Conservation (phyloP, 2,797 vertebrate species). For the Psittacula echo region DNA sequence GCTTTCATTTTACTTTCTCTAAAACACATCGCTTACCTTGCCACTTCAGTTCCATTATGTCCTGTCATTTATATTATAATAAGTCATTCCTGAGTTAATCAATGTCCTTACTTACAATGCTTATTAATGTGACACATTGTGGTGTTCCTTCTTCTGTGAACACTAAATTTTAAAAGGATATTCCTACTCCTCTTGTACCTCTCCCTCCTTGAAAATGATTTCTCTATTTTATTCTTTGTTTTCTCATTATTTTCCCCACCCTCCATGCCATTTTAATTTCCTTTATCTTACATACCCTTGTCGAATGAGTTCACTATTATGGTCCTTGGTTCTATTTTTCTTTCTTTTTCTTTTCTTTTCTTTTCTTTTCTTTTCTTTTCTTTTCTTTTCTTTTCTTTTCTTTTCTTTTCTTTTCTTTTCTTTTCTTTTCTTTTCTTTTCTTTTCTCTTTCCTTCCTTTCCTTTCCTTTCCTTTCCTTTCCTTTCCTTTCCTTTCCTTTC, state of each 20-base stretch:
- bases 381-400: not conserved
- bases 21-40: conserved; percentile 59
- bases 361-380: not conserved
- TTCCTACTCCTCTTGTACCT: not conserved
- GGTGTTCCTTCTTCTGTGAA: conserved; percentile 49
- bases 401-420: not conserved
- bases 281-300: not conserved
- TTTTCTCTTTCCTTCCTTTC: not conserved
- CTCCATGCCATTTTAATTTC: not conserved
- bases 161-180: conserved; percentile 49
- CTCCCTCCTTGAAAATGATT: not conserved
- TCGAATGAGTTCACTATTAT: not conserved
- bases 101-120: conserved; percentile 36
- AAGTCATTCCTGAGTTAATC: conserved; percentile 65
- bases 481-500: no score
- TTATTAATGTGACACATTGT: conserved; percentile 48
- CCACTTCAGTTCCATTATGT: conserved; percentile 68
- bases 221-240: conserved; percentile 16
- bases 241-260: not conserved
- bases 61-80: conserved; percentile 70
- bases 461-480: not conserved
- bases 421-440: not conserved
- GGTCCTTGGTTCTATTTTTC: not conserved
- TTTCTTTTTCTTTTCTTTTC: not conserved
- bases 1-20: conserved; percentile 64